Evolutionary conservation across 2,888 invertebrate genomes (phyloP).

Genomic region (Tribolium freemani): DNA sequence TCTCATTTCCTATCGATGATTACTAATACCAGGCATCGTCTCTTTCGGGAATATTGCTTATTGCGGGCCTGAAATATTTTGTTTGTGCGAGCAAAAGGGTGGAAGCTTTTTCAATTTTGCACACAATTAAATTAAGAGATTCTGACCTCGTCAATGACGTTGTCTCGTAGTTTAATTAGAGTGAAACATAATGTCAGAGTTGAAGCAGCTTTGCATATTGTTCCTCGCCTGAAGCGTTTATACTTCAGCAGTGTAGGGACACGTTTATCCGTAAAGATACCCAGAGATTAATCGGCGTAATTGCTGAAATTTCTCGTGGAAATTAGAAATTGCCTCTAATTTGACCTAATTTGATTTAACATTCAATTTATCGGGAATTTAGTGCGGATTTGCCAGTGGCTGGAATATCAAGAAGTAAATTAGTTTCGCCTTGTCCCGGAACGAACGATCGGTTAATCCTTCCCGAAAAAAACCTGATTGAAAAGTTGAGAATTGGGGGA

Average conservation of each 20-base stretch:
- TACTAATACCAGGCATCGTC: slow-evolving; percentile 49
- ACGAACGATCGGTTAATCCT: neutral
- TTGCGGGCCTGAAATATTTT: slow-evolving; percentile 41
- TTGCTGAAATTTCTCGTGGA: slow-evolving; percentile 53
- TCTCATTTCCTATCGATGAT: slow-evolving; percentile 56
- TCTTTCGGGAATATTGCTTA: slow-evolving; percentile 47
- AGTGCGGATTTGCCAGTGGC: slow-evolving; percentile 17
- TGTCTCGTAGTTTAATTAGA: slow-evolving; percentile 13
- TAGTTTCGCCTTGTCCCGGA: slow-evolving; percentile 4
- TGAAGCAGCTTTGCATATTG: slow-evolving; percentile 9
- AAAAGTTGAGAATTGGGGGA: neutral
- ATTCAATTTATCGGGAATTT: slow-evolving; percentile 40
- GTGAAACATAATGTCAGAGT: slow-evolving; percentile 11
- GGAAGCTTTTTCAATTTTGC: slow-evolving; percentile 10
- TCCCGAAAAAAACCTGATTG: neutral
- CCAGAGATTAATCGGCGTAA: slow-evolving; percentile 16
- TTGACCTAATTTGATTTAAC: slow-evolving; percentile 60
- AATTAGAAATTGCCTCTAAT: slow-evolving; percentile 59
- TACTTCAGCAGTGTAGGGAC: neutral
- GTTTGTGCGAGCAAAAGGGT: slow-evolving; percentile 3
- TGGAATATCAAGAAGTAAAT: slow-evolving; percentile 22
- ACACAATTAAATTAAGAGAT: slow-evolving; percentile 19
- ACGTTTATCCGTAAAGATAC: neutral
- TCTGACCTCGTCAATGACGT: slow-evolving; percentile 12
- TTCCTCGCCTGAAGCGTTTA: neutral